Base-by-base conservation (phyloP, 2,888 invertebrate genomes). In the Acleris literana region DNA sequence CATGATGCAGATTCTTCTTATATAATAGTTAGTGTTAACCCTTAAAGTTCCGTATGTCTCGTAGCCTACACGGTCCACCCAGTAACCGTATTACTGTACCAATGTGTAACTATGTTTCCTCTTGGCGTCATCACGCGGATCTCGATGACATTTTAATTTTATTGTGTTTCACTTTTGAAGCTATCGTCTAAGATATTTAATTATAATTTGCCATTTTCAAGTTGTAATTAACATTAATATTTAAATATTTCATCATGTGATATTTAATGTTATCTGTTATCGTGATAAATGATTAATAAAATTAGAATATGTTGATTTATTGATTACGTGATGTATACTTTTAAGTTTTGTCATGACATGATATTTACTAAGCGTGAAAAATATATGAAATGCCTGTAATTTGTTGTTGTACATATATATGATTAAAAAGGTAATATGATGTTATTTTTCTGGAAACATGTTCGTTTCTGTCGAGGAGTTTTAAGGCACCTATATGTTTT, bases 241-340 rank as follows among this genome's bases (percentile, higher is more conserved):
- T 87, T 79, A 82, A 85, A 86, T 83, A 85, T 87, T 87, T 89
- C 84, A 84, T 87, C 78, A 90, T 92, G 92, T 92, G 92, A 92
- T 92, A 92, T 92, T 89, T 79, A 85, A 90, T 90, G 90, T 92
- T 92, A 91, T 92, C 82, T 90, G 90, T 91, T 92, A 87, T 84
- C 81, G 85, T 85, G 86, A 88, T 89, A 84, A 83, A 86, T 83
- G 77, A 82, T 78, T 77, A 84, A 82, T 80, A 80, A 76, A 70
- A 70, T 75, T 65, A 69, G 68, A 68, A 69, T 64, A 63, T 71
- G 70, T 70, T 70, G 69, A 64, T 63, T 68, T 71, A 67, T 67
- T 68, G 22, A 64, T 69, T 68, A 66, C 61, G 67, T 64, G 63
- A 70, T 69, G 59, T 68, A 58, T 68, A 64, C 44, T 59, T 64